phyloP scores from a whole-genome alignment of 35 echinoderm and acorn worm species.

The Apostichopus parvimensis region DNA sequence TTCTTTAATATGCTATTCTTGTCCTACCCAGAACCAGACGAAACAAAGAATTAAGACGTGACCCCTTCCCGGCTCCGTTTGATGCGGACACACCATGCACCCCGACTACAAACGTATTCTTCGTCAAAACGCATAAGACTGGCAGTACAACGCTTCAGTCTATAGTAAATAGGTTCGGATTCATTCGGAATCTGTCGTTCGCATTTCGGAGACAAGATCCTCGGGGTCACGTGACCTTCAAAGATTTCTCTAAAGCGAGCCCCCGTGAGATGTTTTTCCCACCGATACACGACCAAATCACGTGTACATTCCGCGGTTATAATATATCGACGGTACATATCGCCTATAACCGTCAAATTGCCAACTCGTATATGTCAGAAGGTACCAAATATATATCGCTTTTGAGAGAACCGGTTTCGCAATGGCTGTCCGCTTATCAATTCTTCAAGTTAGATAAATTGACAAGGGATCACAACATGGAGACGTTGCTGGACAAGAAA shows the following conservation, averaged over 20 bases:
- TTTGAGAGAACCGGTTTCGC: constrained; percentile 25
- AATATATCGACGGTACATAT: constrained; percentile 50
- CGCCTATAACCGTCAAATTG: constrained; percentile 7
- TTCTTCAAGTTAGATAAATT: constrained; percentile 3
- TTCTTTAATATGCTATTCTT: no score
- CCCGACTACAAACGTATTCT: constrained; percentile 47
- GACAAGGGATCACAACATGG: constrained; percentile 6
- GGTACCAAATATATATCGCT: constrained; percentile 31
- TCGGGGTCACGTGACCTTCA: constrained; percentile 22
- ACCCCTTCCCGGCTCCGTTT: background rate
- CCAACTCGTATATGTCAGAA: background rate
- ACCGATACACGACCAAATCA: constrained; percentile 13
- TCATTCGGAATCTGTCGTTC: constrained; percentile 51
- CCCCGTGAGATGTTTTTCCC: constrained; percentile 42
- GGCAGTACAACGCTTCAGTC: constrained; percentile 70
- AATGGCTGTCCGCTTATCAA: constrained; percentile 37
- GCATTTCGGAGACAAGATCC: background rate
- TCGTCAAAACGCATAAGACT: constrained; percentile 80
- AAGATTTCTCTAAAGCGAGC: constrained; percentile 23
- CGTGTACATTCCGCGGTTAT: constrained; percentile 37
- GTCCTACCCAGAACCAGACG: background rate
- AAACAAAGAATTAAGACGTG: background rate
- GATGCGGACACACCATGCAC: constrained; percentile 4
- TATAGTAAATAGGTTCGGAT: constrained; percentile 61
- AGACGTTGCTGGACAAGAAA: background rate